Evolutionary conservation across 2,797 vertebrate species (phyloP).

Genomic region (Dipus sagitta): DNA sequence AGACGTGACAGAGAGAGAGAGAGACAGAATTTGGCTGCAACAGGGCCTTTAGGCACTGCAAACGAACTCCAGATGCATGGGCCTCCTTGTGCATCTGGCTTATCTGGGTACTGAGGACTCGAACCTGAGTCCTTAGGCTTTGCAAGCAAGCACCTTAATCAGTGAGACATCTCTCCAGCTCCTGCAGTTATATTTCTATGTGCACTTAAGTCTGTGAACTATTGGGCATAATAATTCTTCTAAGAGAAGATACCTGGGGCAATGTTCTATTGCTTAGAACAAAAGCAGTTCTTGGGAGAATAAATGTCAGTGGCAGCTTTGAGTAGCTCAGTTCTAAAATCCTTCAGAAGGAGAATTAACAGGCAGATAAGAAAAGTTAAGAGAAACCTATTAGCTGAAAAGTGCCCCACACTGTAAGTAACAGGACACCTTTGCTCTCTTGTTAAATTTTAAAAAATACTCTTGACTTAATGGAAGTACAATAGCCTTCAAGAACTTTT

Average conservation of each 20-base stretch:
- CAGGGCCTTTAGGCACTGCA: too few relatives aligned
- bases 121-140: not conserved
- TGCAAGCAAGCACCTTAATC: too few relatives aligned
- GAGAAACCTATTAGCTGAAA: not conserved
- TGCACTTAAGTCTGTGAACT: not conserved
- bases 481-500: conserved; percentile 30
- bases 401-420: not conserved
- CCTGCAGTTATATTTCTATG: not conserved
- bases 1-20: too few relatives aligned
- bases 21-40: too few relatives aligned
- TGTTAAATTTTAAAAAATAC: conserved; percentile 2
- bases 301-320: not conserved
- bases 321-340: not conserved
- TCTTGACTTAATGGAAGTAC: not conserved
- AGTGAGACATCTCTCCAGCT: too few relatives aligned
- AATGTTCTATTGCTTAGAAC: not conserved
- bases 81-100: too few relatives aligned
- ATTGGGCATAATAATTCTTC: not conserved
- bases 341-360: not conserved
- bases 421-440: not conserved
- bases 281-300: not conserved
- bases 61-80: too few relatives aligned
- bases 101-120: too few relatives aligned
- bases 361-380: conserved; percentile 17
- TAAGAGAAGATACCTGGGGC: not conserved